Base-by-base conservation (phyloP, 1,140 invertebrate species). In the Drosophila chauvacae region DNA sequence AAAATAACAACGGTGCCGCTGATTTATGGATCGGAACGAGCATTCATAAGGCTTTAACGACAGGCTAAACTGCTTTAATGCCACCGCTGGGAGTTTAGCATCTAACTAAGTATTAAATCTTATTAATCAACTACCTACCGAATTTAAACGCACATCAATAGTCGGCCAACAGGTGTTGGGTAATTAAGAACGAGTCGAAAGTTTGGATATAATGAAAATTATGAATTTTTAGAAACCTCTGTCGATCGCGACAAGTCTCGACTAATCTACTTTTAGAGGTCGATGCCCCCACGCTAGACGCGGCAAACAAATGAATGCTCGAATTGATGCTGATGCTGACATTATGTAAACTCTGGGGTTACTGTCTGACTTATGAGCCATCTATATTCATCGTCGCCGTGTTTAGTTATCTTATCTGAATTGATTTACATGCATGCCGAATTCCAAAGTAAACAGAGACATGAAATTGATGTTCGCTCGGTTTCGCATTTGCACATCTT, bases 351-450 rank as follows among this genome's bases (percentile, higher is more conserved):
- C 64, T 23, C 20, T 59, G 45, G 55, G 47, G 56, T 69, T 60
- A 53, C 56, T 44, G 56, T 3, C 68, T 71, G 68, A 57, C 51
- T 66, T 66, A 75, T 64, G 45, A 14, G 33, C 53, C 20, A 74
- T 74, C 61, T 53, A 39, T 65, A 53, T 74, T 65, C 47, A 61
- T 41, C 55, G 41, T 47, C 61, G 53, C 28, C 70, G 41, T 61
- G 70, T 50, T 75, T 56, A 50, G 39, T 53, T 74, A 41, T 47
- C 70, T 75, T 75, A 74, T 74, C 72, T 66, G 57, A 77, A 68
- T 45, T 53, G 55, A 77, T 77, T 77, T 68, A 77, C 73, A 77
- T 69, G 55, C 63, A 77, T 77, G 30, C 74, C 63, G 47, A 69
- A 57, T 69, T 69, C 74, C 73, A 61, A 39, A 33, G 37, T 42